Evolutionary conservation across 1,140 invertebrate genomes (phyloP).

Genomic region (Steinernema feltiae): DNA sequence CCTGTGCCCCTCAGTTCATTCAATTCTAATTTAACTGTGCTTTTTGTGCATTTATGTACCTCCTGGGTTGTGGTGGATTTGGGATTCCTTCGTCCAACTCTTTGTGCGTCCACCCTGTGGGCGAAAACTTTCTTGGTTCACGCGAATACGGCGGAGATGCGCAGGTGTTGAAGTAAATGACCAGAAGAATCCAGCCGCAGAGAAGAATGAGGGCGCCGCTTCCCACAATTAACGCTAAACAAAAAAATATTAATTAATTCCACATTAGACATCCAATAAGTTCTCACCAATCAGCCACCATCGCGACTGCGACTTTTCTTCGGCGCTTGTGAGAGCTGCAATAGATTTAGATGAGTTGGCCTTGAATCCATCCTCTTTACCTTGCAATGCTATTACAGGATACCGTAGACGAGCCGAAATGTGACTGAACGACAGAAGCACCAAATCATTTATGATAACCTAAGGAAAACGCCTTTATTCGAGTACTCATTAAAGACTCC

Average conservation of each 20-base stretch:
- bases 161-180: conserved; percentile 31
- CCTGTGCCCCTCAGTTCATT: too few relatives aligned
- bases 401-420: conserved; percentile 24
- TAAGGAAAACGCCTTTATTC: conserved; percentile 12
- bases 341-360: neutral
- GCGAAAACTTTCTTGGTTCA: neutral
- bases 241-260: neutral
- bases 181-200: conserved; percentile 29
- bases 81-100: neutral
- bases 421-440: conserved; percentile 17
- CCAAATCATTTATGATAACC: conserved; percentile 23
- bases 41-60: too few relatives aligned
- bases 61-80: too few relatives aligned
- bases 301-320: neutral
- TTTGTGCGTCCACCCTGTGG: neutral
- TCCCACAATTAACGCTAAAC: conserved; percentile 20
- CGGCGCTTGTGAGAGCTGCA: conserved; percentile 17
- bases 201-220: conserved; percentile 18
- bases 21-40: neutral
- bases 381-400: conserved; percentile 7
- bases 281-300: conserved; percentile 25
- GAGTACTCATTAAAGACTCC: neutral
- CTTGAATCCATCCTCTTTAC: too few relatives aligned
- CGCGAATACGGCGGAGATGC: too few relatives aligned
- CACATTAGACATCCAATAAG: neutral